Base-by-base conservation (phyloP, 2,113 vertebrate species). In the Xiphias gladius region DNA sequence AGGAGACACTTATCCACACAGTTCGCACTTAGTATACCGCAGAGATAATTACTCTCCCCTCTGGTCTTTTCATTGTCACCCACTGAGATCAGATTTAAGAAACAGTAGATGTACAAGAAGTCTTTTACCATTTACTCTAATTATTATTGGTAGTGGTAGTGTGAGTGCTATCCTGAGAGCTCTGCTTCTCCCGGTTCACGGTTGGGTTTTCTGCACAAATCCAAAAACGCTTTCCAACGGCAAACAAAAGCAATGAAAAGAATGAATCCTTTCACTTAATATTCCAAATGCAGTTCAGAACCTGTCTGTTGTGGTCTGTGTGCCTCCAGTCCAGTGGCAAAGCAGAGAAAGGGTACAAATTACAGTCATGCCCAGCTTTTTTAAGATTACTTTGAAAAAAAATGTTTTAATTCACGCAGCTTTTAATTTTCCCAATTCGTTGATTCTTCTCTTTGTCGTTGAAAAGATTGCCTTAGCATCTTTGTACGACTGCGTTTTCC, bases 1-100 rank as follows among this genome's bases (percentile, higher is more conserved):
- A 84, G 78, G 87, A 90, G 75, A 20, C 84, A 61, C 82, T 79
- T 79, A 64, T 79, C 48, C 80, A 69, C 70, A 79, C 73, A 48
- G 39, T 72, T 86, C 72, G 2, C 54, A 77, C 58, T 82, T 71
- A 59, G 63, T 46, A 58, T 17, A 64, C 46, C 73, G 67, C 3
- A 0, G 46, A 73, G 70, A 69, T 72, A 69, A 75, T 80, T 66
- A 20, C 39, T 57, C n/a, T 61, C 81, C 76, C 54, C 73, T 73
- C 74, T 73, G 66, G 55, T 84, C 64, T 81, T 67, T 67, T 73
- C 71, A 43, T 71, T 68, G 67, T 65, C 73, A 59, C 71, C 48
- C 46, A 59, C 26, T 54, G 5, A 39, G 82, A 67, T 83, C 73
- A 76, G 62, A 65, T 63, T 67, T 46, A 64, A 7, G 55, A 0